Evolutionary conservation across 2,113 vertebrate genomes (phyloP).

Genomic region (Perca schrenkii): DNA sequence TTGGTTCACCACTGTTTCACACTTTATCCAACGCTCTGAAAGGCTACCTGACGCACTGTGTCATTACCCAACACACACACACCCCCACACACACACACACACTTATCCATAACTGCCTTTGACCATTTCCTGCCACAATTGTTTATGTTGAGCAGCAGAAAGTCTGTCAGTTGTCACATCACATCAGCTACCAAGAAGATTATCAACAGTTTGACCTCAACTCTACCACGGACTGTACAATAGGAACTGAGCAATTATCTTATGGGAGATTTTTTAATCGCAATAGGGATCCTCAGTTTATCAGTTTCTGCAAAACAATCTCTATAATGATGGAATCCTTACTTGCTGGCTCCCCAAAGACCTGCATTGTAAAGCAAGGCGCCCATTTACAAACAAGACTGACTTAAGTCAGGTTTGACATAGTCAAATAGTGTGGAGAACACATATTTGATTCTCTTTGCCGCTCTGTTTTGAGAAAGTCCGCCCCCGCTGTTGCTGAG

Average conservation of each 20-base stretch:
- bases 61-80: not conserved
- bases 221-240: not conserved
- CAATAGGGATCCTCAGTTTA: not conserved
- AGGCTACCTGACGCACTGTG: conserved; percentile 11
- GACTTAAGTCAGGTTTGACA: conserved; percentile 26
- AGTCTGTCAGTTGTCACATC: conserved; percentile 38
- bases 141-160: conserved; percentile 18
- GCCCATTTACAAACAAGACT: not conserved
- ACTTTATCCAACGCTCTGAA: conserved; percentile 16
- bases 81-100: not conserved
- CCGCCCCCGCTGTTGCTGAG: conserved; percentile 40
- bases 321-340: not conserved
- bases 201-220: conserved; percentile 45
- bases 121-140: conserved; percentile 27
- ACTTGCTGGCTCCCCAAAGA: not conserved
- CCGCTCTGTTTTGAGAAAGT: not conserved
- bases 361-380: not conserved
- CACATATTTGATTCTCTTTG: not conserved
- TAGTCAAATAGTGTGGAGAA: not conserved
- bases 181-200: conserved; percentile 4
- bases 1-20: conserved; percentile 5
- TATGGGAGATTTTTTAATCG: not conserved
- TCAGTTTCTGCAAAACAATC: conserved; percentile 11
- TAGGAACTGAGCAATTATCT: conserved; percentile 20
- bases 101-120: conserved; percentile 22